Base-by-base conservation (phyloP, 1,140 invertebrate species). In the Meloidogyne hapla region DNA sequence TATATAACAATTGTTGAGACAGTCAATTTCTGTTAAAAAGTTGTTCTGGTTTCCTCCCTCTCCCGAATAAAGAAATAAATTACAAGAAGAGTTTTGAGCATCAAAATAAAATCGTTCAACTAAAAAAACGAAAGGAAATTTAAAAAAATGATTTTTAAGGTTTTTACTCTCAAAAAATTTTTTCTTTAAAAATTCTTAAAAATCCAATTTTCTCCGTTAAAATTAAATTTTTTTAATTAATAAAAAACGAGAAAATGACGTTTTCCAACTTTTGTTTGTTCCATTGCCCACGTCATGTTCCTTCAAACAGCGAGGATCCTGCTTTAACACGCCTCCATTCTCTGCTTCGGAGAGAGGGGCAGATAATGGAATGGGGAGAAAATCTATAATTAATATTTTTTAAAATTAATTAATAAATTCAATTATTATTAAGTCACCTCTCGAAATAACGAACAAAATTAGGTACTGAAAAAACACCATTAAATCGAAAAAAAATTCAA, bases 21-120 rank as follows among this genome's bases (percentile, higher is more conserved):
- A 79, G 28, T 79, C 78, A 18, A 79, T 26, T 38, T 79, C 78
- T 15, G 62, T 79, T 64, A 63, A 45, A 68, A 79, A 79, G 26
- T 79, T 79, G 33, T 79, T 79, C 13, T 73, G 70, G 68, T 79
- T 79, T 26, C 78, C 78, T 13, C 77, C 78, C 4, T 71, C 69
- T 12, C 78, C 78, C 6, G 69, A 75, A 61, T 79, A 79, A 48
- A 38, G 18, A 72, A 79, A 79, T n/a, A 64, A 40, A 40, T 74
- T 28, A 65, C 78, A 79, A n/a, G 77, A 65, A 18, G 48, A 71
- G 23, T 70, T 79, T 56, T 23, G 28, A 28, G 61, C 23, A 33
- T 79, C 67, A 68, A 72, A 79, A 69, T 40, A 79, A 56, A 79
- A 79, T 18, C 76, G 74, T 18, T 21, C 33, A 25, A 77, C 76